Percentiles rank a stretch among this genome's conserved stretches.
Conservation (phyloP, 2,113 vertebrate genomes). For the Cygnus buccinator region DNA sequence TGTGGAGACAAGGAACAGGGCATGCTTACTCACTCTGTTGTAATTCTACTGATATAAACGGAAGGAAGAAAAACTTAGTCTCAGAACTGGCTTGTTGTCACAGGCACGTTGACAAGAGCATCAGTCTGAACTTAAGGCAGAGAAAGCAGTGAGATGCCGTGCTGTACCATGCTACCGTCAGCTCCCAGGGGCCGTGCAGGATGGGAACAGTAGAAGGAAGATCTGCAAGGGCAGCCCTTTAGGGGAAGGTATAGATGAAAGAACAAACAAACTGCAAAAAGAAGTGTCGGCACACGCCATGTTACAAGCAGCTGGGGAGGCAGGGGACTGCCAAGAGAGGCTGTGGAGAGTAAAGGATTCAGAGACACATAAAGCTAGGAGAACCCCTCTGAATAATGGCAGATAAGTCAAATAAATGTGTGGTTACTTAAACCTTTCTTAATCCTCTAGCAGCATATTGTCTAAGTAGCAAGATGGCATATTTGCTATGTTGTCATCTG, state of each 20-base stretch:
- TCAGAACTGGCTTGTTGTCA: neutral
- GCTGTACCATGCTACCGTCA: neutral
- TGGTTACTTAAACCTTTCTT: neutral
- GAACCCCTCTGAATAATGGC: neutral
- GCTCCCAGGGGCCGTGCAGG: neutral
- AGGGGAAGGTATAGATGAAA: neutral
- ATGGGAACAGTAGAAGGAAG: neutral
- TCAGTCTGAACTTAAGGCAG: neutral
- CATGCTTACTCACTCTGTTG: neutral
- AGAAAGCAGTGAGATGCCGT: neutral
- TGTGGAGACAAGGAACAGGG: neutral
- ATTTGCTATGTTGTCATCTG: neutral
- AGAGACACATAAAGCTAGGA: neutral
- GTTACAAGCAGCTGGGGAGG: neutral
- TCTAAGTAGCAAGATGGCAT: neutral
- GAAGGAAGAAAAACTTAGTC: neutral
- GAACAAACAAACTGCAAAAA: neutral
- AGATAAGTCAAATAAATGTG: neutral
- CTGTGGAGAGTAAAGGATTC: neutral
- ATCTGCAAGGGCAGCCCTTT: neutral
- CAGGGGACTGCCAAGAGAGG: rapidly evolving
- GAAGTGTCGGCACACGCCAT: neutral
- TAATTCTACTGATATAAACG: neutral
- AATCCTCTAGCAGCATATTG: neutral
- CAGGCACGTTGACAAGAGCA: neutral